phyloP scores from a whole-genome alignment of 2,797 vertebrate species.

The Syngnathus acus region DNA sequence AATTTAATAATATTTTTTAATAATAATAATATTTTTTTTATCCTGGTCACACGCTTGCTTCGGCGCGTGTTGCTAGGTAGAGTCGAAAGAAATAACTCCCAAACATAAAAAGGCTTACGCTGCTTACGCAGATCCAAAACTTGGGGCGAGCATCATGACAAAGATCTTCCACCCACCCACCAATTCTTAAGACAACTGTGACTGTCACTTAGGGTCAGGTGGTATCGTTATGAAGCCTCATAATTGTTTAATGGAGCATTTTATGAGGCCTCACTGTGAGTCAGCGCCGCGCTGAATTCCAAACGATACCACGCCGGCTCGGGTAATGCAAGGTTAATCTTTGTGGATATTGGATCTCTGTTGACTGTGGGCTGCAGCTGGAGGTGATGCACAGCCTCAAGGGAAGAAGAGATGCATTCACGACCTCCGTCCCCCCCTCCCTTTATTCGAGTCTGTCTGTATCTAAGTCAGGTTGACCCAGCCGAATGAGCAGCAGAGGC shows the following conservation, averaged over 20 bases:
- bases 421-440: not conserved
- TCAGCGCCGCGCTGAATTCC: constrained; percentile 51
- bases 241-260: constrained; percentile 70
- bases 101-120: not conserved
- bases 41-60: no score
- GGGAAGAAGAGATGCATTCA: constrained; percentile 3
- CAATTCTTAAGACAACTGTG: constrained; percentile 38
- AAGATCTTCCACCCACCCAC: not conserved
- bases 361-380: constrained; percentile 29
- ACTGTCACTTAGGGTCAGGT: constrained; percentile 39
- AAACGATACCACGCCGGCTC: constrained; percentile 45
- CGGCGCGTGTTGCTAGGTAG: no score
- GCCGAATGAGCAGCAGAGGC: not conserved
- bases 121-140: not conserved
- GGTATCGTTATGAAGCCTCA: constrained; percentile 47
- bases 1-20: no score
- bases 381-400: constrained; percentile 28
- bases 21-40: no score
- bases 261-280: constrained; percentile 57
- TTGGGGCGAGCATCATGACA: not conserved
- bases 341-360: constrained; percentile 50
- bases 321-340: constrained; percentile 58
- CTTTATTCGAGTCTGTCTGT: constrained; percentile 12
- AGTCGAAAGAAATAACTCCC: not conserved
- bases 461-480: constrained; percentile 37